Percentiles rank a stretch among this genome's conserved stretches.
These are phyloP conservation scores for Charaxes varanes DNA, from an alignment of 1,140 invertebrate genomes.

Conservation along the genomic window DNA sequence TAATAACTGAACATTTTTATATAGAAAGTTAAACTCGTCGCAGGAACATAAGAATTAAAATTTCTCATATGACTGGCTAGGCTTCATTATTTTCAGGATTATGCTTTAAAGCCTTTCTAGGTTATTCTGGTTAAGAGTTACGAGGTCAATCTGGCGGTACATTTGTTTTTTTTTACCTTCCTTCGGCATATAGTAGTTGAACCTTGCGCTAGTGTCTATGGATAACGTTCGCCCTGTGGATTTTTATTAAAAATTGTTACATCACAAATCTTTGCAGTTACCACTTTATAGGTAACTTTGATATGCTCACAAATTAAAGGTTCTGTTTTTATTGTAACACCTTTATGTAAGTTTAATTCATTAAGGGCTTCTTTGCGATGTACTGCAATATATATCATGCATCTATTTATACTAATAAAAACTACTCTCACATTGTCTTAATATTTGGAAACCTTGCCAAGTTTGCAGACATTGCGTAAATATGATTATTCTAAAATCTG, in stretches of 20 bases:
- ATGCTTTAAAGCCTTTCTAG: conserved; percentile 63
- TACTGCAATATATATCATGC: too few species aligned
- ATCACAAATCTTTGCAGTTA: too few species aligned
- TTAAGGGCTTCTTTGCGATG: too few species aligned
- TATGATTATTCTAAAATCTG: too few species aligned
- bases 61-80: conserved; percentile 14
- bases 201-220: conserved; percentile 60
- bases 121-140: conserved; percentile 64
- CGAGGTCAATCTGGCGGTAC: conserved; percentile 51
- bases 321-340: too few species aligned
- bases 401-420: too few species aligned
- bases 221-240: conserved; percentile 67
- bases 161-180: conserved; percentile 62
- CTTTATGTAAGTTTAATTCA: too few species aligned
- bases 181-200: conserved; percentile 66
- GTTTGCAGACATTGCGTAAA: too few species aligned
- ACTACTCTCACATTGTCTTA: too few species aligned
- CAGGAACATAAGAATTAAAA: conserved; percentile 26
- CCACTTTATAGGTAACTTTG: not conserved
- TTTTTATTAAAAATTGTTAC: conserved; percentile 45
- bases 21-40: not conserved
- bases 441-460: too few species aligned
- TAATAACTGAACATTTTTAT: too few species aligned
- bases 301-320: too few species aligned
- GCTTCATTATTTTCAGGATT: conserved; percentile 41